A percentile compares a stretch with the other conserved stretches of the same genome.
Conservation (phyloP, 2,113 vertebrate species). For the Tylochromis polylepis region DNA sequence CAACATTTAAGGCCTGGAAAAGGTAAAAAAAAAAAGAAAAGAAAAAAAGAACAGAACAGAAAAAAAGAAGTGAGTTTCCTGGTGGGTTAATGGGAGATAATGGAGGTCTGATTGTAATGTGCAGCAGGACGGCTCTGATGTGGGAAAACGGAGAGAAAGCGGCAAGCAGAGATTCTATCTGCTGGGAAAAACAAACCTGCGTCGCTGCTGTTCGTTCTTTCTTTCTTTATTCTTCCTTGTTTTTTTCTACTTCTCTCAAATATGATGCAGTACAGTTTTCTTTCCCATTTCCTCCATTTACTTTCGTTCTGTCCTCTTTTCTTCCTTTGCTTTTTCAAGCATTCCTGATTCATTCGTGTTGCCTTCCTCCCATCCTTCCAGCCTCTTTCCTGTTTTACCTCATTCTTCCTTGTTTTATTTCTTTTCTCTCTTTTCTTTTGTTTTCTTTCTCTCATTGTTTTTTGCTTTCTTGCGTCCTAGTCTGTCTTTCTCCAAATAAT, state of each 20-base stretch:
- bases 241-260: neutral
- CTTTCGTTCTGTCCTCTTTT: neutral
- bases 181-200: slow-evolving; percentile 32
- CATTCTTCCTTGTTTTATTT: neutral
- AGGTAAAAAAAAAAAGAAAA: neutral
- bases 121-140: slow-evolving; percentile 5
- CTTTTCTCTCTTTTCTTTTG: neutral
- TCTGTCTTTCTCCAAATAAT: neutral
- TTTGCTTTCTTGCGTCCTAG: neutral
- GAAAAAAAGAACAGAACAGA: neutral
- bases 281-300: neutral
- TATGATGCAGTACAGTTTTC: neutral
- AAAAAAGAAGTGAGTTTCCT: slow-evolving; percentile 16
- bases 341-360: neutral
- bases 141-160: slow-evolving; percentile 36
- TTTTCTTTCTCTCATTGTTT: neutral
- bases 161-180: slow-evolving; percentile 54
- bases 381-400: neutral
- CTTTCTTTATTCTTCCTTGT: neutral
- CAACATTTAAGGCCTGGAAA: neutral
- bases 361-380: neutral
- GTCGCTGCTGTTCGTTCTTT: neutral
- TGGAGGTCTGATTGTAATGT: slow-evolving; percentile 45
- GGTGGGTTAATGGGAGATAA: slow-evolving; percentile 38
- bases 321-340: neutral